Evolutionary conservation across 2,113 vertebrate species (phyloP).

Genomic region (Lathamus discolor): DNA sequence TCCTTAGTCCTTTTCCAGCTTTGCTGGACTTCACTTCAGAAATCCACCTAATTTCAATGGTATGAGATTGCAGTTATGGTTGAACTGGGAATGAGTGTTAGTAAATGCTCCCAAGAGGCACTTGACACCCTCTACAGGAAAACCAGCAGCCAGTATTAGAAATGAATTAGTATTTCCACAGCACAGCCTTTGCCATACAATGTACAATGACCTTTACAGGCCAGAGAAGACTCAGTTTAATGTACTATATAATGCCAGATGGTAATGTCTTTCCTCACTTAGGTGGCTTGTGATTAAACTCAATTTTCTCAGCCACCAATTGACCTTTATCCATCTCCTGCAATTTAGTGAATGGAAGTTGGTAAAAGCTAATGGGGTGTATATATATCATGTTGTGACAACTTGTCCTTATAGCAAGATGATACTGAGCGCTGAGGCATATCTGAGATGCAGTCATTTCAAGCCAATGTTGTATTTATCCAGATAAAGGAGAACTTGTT

Average conservation of each 20-base stretch:
- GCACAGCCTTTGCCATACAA: neutral
- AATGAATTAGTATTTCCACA: conserved; percentile 37
- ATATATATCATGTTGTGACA: neutral
- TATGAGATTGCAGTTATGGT: neutral
- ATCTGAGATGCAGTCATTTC: neutral
- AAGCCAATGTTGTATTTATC: neutral
- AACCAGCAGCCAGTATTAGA: conserved; percentile 14
- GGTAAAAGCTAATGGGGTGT: conserved; percentile 2
- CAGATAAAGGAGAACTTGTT: neutral
- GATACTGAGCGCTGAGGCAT: neutral
- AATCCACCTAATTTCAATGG: neutral
- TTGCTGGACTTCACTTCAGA: neutral
- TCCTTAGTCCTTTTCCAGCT: neutral
- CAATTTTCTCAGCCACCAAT: conserved; percentile 45
- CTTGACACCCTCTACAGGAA: neutral
- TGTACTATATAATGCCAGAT: conserved; percentile 46
- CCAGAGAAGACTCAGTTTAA: conserved; percentile 36
- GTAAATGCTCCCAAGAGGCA: neutral
- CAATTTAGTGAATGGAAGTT: conserved; percentile 16
- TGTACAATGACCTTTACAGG: conserved; percentile 40
- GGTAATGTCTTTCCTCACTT: conserved; percentile 33
- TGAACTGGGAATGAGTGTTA: neutral
- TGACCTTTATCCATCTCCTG: conserved; percentile 49
- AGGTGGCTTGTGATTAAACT: conserved; percentile 44
- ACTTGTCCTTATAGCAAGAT: neutral